Evolutionary conservation across 2,888 invertebrate genomes (phyloP).

Genomic region (Teleiodes luculella): DNA sequence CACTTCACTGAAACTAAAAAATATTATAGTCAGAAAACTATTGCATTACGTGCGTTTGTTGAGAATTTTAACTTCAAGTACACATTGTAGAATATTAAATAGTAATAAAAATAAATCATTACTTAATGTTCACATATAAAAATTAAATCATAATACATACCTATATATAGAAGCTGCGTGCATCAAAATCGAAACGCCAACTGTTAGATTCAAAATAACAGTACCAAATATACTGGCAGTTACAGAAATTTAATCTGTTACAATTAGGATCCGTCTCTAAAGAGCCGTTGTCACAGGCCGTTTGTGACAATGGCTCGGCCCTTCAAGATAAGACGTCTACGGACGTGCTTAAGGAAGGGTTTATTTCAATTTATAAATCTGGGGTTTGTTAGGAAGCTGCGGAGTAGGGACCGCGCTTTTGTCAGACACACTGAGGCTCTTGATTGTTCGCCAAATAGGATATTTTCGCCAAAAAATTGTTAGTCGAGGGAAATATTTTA

Average conservation of each 20-base stretch:
- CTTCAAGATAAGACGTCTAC: constrained; percentile 10
- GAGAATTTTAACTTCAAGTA: too few species aligned
- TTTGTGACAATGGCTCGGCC: constrained; percentile 14
- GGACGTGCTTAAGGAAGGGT: constrained; percentile 13
- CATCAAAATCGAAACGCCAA: too few species aligned
- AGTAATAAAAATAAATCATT: too few species aligned
- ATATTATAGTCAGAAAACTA: too few species aligned
- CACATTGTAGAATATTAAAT: too few species aligned
- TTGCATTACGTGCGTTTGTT: too few species aligned
- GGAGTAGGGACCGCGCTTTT: not conserved
- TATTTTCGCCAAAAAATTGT: not conserved
- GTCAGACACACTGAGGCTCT: not conserved
- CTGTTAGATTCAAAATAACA: too few species aligned
- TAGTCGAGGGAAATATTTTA: too few species aligned
- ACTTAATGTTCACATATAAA: too few species aligned
- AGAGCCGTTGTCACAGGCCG: constrained; percentile 4
- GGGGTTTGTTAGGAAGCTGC: not conserved
- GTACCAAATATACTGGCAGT: not conserved
- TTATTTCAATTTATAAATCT: constrained; percentile 19
- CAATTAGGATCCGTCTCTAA: not conserved
- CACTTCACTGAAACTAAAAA: too few species aligned
- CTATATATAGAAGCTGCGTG: too few species aligned
- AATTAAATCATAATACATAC: too few species aligned
- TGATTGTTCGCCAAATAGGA: not conserved
- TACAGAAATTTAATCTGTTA: not conserved